Percentiles rank a stretch among this genome's conserved stretches.
phyloP scores from a whole-genome alignment of 2,113 vertebrate species.

The Alexandromys fortis region DNA sequence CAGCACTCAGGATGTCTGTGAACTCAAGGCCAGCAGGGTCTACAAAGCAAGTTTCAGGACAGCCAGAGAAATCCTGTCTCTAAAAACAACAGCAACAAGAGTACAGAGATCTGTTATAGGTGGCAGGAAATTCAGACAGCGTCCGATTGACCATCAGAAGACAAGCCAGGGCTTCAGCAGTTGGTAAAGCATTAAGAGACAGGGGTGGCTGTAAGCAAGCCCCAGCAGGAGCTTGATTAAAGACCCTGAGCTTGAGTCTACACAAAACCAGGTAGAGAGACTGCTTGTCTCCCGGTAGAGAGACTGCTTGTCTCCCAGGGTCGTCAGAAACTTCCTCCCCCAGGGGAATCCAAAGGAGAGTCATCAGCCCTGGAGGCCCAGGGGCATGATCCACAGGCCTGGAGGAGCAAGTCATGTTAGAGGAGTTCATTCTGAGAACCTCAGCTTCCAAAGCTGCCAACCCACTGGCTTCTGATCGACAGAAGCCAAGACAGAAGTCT shows the following conservation, averaged over 20 bases:
- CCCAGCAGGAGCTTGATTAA: neutral
- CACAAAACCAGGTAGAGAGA: neutral
- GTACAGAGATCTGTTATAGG: neutral
- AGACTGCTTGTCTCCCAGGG: neutral
- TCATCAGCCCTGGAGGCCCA: neutral
- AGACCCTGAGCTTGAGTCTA: neutral
- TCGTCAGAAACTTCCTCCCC: neutral
- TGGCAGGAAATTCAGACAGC: neutral
- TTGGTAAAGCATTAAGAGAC: neutral
- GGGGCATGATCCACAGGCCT: neutral
- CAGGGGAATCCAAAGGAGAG: neutral
- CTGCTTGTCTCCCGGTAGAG: neutral
- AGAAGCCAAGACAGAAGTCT: neutral
- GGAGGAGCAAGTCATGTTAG: neutral
- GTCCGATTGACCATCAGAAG: neutral
- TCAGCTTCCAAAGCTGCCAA: neutral
- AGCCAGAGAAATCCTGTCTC: neutral
- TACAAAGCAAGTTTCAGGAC: neutral
- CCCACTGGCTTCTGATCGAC: neutral
- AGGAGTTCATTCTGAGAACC: constrained; percentile 23
- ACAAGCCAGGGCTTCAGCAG: neutral
- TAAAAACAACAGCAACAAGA: neutral
- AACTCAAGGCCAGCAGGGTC: neutral
- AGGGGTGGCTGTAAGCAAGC: neutral
- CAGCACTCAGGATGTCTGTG: neutral